Evolutionary conservation across 2,888 invertebrate genomes (phyloP).

Genomic region (Nesidiocoris tenuis): DNA sequence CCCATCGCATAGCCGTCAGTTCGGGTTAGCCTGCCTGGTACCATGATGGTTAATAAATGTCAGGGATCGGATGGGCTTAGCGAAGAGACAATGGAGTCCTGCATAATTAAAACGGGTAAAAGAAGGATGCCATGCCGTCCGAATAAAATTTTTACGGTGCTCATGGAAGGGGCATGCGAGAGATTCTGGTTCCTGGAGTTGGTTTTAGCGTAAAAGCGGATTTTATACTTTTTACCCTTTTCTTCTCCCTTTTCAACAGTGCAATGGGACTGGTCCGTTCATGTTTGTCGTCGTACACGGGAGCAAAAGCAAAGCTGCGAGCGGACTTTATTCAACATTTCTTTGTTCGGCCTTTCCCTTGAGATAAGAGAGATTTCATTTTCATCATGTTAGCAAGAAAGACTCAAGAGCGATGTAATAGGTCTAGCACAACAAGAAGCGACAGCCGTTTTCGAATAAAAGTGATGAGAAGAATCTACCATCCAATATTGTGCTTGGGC

Average conservation of each 20-base stretch:
- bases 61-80: conserved; percentile 40
- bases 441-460: too few relatives aligned
- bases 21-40: conserved; percentile 25
- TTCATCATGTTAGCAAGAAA: not conserved
- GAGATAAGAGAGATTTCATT: not conserved
- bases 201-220: conserved; percentile 31
- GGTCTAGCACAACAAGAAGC: not conserved
- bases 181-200: conserved; percentile 7
- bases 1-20: conserved; percentile 20
- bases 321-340: conserved; percentile 11
- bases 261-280: conserved; percentile 20
- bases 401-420: not conserved
- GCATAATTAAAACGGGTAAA: conserved; percentile 38
- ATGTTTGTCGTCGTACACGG: conserved; percentile 16
- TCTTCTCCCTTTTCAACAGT: not conserved
- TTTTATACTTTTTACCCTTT: conserved; percentile 19
- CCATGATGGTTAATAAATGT: conserved; percentile 40
- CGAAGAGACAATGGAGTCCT: conserved; percentile 36
- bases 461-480: not conserved
- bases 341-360: not conserved
- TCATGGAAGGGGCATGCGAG: not conserved
- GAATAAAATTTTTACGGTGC: conserved; percentile 32
- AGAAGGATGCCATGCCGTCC: conserved; percentile 31
- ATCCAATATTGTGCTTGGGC: too few relatives aligned
- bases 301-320: not conserved